phyloP scores from a whole-genome alignment of 2,888 invertebrate species.

The Drosophila mayaguana region DNA sequence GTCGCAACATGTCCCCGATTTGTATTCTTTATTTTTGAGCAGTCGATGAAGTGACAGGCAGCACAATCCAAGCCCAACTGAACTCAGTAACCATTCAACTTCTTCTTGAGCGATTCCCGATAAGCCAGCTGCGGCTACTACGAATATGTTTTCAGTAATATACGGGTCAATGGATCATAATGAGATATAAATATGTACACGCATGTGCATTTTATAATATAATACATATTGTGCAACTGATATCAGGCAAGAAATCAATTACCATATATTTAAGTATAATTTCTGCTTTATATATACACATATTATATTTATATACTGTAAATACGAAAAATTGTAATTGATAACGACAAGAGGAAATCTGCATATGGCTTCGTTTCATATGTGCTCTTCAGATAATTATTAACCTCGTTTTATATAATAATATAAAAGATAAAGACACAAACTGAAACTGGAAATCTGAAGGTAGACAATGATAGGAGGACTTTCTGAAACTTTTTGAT shows the following conservation, averaged over 20 bases:
- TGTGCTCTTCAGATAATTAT: not conserved
- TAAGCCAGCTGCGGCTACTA: slow-evolving; percentile 5
- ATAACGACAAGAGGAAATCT: not conserved
- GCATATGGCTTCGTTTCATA: no score
- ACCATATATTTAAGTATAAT: not conserved
- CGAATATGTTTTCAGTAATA: not conserved
- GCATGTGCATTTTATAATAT: not conserved
- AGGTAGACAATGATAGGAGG: not conserved
- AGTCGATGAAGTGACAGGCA: slow-evolving; percentile 2
- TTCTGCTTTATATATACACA: not conserved
- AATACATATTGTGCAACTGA: not conserved
- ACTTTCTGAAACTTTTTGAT: not conserved
- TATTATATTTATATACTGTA: no score
- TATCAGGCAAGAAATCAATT: not conserved
- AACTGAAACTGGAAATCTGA: not conserved
- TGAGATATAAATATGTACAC: not conserved
- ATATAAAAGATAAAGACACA: no score
- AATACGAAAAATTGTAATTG: not conserved
- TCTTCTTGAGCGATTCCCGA: slow-evolving; percentile 15
- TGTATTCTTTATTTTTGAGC: not conserved
- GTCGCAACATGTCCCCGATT: not conserved
- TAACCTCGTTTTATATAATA: not conserved
- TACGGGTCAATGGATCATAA: slow-evolving; percentile 16
- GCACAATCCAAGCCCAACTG: slow-evolving; percentile 38
- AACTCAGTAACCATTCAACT: slow-evolving; percentile 7